A percentile compares a stretch with the other conserved stretches of the same genome.
Conservation (phyloP, 2,113 vertebrate species). For the Brachyhypopomus gauderio region DNA sequence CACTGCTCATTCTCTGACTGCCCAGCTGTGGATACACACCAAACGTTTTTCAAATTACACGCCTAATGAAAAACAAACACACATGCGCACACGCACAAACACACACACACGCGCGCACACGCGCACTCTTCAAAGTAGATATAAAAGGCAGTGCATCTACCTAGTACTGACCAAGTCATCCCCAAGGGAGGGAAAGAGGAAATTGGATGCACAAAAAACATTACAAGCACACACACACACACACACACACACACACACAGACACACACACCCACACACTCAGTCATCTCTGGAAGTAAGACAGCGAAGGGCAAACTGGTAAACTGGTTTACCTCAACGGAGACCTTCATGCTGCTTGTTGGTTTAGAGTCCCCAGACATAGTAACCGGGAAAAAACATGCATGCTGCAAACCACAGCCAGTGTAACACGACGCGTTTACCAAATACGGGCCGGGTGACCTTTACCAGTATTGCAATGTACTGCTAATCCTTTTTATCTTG, state of each 20-base stretch:
- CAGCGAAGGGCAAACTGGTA: constrained; percentile 13
- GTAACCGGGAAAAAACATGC: not conserved
- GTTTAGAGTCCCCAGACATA: not conserved
- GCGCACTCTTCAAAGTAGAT: constrained; percentile 21
- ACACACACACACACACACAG: not conserved
- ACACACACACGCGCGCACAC: constrained; percentile 33
- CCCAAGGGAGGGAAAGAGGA: constrained; percentile 54
- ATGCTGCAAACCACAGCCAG: not conserved
- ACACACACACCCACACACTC: not conserved
- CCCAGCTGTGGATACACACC: constrained; percentile 19
- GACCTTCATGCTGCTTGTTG: constrained; percentile 7
- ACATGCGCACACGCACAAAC: constrained; percentile 10
- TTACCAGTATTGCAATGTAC: not conserved
- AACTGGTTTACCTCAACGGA: constrained; percentile 11
- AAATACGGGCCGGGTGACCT: too few relatives aligned
- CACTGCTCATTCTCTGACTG: constrained; percentile 39
- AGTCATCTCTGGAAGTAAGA: not conserved
- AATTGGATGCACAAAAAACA: constrained; percentile 38
- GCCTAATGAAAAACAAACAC: constrained; percentile 55
- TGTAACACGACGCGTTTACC: not conserved
- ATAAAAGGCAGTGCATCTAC: constrained; percentile 49
- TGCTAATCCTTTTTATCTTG: not conserved
- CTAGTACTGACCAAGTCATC: constrained; percentile 51
- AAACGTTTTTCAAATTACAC: constrained; percentile 59
- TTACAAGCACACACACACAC: not conserved